phyloP scores from a whole-genome alignment of 2,888 invertebrate species.

The Pachydiplax longipennis region DNA sequence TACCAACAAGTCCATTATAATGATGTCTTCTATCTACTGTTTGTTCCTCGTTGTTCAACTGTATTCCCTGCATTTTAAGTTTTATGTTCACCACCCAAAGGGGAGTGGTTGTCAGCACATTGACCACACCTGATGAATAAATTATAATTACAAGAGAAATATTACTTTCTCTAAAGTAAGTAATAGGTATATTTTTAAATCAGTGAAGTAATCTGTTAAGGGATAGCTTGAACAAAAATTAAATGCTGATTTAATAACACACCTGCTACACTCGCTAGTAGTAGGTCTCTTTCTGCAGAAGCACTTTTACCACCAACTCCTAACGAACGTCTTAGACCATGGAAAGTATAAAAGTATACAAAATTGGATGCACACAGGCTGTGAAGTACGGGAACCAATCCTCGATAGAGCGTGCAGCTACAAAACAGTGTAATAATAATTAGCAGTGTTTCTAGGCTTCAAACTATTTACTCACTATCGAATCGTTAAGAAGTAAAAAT shows the following conservation, averaged over 20 bases:
- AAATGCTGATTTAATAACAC: not conserved
- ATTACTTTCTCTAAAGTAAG: not conserved
- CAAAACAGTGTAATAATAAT: conserved; percentile 50
- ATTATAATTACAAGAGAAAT: conserved; percentile 46
- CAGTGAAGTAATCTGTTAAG: not conserved
- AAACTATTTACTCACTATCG: too few species aligned
- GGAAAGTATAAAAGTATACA: conserved; percentile 94
- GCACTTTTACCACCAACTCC: conserved; percentile 58
- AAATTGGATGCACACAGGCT: conserved; percentile 89
- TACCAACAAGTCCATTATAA: conserved; percentile 47
- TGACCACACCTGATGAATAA: conserved; percentile 67
- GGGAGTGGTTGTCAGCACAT: conserved; percentile 86
- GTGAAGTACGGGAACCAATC: conserved; percentile 81
- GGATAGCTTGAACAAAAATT: not conserved
- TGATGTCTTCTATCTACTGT: conserved; percentile 36
- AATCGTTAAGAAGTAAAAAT: too few species aligned
- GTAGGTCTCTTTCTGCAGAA: conserved; percentile 73
- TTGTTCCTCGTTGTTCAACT: conserved; percentile 48
- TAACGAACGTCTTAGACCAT: conserved; percentile 70
- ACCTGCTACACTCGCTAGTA: conserved; percentile 81
- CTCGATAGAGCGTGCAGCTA: conserved; percentile 75
- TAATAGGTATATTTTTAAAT: conserved; percentile 14
- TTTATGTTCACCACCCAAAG: conserved; percentile 93
- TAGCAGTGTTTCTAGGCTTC: not conserved
- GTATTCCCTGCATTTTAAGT: conserved; percentile 77